Conservation (phyloP, 2,888 invertebrate species). For the Baronia brevicornis region DNA sequence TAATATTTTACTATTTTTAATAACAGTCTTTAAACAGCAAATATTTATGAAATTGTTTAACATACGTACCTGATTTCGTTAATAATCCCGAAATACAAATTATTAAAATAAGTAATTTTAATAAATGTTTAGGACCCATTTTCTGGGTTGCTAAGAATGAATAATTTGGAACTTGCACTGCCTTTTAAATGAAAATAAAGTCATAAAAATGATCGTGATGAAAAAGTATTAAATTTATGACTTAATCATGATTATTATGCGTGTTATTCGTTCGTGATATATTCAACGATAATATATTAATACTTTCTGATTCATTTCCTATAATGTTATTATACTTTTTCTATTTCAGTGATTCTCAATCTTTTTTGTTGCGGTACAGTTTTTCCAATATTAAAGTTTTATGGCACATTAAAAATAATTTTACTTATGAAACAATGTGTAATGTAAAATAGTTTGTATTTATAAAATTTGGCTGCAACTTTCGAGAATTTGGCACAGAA, state of each 20-base stretch:
- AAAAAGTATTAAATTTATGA: conserved; percentile 7
- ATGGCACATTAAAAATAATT: too few species aligned
- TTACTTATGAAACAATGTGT: too few species aligned
- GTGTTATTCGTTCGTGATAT: conserved; percentile 10
- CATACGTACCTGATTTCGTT: conserved; percentile 1
- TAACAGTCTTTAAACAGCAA: not conserved
- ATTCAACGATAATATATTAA: conserved; percentile 2
- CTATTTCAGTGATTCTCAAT: not conserved
- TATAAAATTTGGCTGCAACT: too few species aligned
- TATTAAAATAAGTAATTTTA: conserved; percentile 5
- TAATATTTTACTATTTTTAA: not conserved
- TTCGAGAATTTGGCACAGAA: too few species aligned
- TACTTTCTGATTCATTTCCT: not conserved
- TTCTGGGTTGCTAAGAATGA: conserved; percentile 5
- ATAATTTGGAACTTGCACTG: not conserved
- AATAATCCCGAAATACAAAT: conserved; percentile 6
- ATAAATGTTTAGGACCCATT: conserved; percentile 10
- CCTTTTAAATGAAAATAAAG: conserved; percentile 6
- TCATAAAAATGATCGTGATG: conserved; percentile 7
- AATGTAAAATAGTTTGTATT: too few species aligned
- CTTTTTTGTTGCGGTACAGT: too few species aligned
- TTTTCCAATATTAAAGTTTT: too few species aligned
- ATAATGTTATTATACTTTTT: not conserved
- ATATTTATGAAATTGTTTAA: conserved; percentile 6
- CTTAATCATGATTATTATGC: conserved; percentile 7